Conservation (phyloP, 2,888 invertebrate genomes). For the Polyommatus icarus region DNA sequence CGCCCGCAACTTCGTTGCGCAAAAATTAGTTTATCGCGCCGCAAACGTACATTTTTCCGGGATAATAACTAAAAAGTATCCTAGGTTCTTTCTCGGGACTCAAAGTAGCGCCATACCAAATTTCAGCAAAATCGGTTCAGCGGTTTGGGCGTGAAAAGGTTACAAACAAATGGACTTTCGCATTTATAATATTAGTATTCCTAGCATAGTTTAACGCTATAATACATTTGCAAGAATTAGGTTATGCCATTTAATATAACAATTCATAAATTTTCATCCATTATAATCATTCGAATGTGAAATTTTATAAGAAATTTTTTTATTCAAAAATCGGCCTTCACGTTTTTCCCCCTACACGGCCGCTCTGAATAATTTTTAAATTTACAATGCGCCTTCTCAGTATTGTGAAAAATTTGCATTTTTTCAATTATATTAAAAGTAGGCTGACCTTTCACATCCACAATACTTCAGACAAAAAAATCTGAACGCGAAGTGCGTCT, state of each 20-base stretch:
- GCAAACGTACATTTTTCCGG: too few species aligned
- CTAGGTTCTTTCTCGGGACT: too few species aligned
- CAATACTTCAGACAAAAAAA: neutral
- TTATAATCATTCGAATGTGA: neutral
- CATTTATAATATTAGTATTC: too few species aligned
- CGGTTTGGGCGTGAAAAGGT: too few species aligned
- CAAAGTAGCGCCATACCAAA: too few species aligned
- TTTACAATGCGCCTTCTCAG: constrained; percentile 15
- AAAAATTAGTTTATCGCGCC: too few species aligned
- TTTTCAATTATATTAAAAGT: constrained; percentile 19
- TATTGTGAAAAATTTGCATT: constrained; percentile 27
- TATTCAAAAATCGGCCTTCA: neutral
- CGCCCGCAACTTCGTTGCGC: too few species aligned
- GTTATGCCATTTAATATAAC: too few species aligned
- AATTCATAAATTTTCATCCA: neutral
- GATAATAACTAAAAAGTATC: too few species aligned
- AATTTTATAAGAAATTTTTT: neutral
- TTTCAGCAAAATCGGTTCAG: too few species aligned
- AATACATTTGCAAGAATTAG: neutral
- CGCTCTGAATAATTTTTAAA: constrained; percentile 24
- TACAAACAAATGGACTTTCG: too few species aligned
- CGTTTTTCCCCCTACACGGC: neutral
- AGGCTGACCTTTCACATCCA: constrained; percentile 21
- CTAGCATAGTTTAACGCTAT: too few species aligned
- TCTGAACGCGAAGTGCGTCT: neutral